Base-by-base conservation (phyloP, 2,113 vertebrate genomes). In the Cranoglanis bouderius region DNA sequence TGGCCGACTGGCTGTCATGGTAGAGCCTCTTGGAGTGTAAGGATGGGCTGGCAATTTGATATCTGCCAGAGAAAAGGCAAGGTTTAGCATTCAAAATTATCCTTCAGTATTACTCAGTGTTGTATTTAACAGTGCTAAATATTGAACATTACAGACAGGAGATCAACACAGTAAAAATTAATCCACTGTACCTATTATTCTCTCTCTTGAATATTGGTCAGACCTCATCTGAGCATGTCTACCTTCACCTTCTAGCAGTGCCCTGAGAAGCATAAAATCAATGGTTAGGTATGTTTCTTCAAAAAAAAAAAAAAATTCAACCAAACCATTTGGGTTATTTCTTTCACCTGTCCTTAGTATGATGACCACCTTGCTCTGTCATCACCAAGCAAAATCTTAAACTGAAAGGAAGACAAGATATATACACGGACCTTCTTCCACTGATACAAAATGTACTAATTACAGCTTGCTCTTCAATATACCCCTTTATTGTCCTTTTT, bases 171-270 rank as follows among this genome's bases (percentile, higher is more conserved):
- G 26, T 4, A 77, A 86, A 57, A 32, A 51, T 16, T 14, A 2
- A 49, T 38, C 67, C 32, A 26, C 26, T 92, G 90, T 96, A 97
- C 97, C 96, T 96, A 91, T 94, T 49, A 63, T 90, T 91, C 95
- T 93, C 90, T 96, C 95, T 88, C 93, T 95, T 86, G 92, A 88
- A 82, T 89, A 82, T 53, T 94, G 94, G 87, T 95, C 94, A 38
- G 90, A 94, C 93, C 94, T 95, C 82, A 94, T 93, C 13, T 96
- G 83, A 91, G 95, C 92, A 91, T 97, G 95, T 0, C 92, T 94
- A 92, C 93, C 95, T 91, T 98, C 97, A 74, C 96, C 97, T 95
- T 99, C 97, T 91, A 99, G 90, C 61, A 99, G 95, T 92, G 98
- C 96, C 91, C 98, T 99, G 91, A 81, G 88, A 89, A 87, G 87